A percentile compares a stretch with the other conserved stretches of the same genome.
phyloP scores from a whole-genome alignment of 2,113 vertebrate genomes.

The Microcebus jonahi region DNA sequence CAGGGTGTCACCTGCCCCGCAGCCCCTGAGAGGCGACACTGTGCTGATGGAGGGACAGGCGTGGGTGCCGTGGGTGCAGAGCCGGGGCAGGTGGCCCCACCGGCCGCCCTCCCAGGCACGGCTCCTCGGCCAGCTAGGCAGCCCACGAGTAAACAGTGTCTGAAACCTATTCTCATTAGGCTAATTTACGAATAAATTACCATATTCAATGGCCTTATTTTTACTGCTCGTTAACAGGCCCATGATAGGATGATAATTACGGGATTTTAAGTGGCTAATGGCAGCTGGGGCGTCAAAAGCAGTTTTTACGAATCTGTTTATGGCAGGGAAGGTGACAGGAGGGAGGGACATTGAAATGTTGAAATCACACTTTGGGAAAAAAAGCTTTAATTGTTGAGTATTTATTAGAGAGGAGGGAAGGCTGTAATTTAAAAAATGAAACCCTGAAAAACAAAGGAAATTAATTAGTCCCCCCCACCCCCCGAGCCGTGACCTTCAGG shows the following conservation, averaged over 20 bases:
- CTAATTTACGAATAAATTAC: conserved; percentile 97
- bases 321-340: conserved; percentile 90
- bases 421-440: conserved; percentile 89
- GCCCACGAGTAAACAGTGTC: conserved; percentile 89
- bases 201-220: conserved; percentile 99
- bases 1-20: neutral
- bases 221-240: conserved; percentile 96
- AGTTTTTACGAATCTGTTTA: conserved; percentile 91
- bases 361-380: conserved; percentile 89
- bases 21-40: neutral
- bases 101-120: conserved; percentile 14
- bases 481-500: conserved; percentile 70
- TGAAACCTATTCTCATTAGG: conserved; percentile 95
- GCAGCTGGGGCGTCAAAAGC: conserved; percentile 92
- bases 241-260: conserved; percentile 98
- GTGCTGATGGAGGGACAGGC: neutral
- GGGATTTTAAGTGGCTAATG: conserved; percentile 94
- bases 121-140: conserved; percentile 84
- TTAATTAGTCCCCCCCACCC: conserved; percentile 81
- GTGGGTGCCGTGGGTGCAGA: neutral
- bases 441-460: conserved; percentile 88
- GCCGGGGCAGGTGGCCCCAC: neutral
- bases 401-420: conserved; percentile 91
- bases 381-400: conserved; percentile 90
- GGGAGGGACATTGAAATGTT: conserved; percentile 88